A percentile compares a stretch with the other conserved stretches of the same genome.
Conservation (phyloP, 2,113 vertebrate genomes). For the Neotoma lepida region DNA sequence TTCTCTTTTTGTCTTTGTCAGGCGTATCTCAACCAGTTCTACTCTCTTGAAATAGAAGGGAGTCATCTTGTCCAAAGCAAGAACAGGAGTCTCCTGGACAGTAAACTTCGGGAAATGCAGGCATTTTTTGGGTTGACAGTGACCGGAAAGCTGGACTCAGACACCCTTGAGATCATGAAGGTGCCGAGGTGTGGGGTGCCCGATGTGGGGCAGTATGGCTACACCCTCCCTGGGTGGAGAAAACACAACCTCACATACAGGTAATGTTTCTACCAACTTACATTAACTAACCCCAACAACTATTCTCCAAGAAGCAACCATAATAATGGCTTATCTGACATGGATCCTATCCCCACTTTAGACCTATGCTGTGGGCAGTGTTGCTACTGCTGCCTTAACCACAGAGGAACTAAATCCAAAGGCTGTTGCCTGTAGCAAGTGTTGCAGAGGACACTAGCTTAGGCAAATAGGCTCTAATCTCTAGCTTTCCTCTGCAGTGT, state of each 20-base stretch:
- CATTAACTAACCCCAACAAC: background rate
- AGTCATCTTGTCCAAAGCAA: constrained; percentile 78
- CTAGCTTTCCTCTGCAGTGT: background rate
- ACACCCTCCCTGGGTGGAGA: constrained; percentile 86
- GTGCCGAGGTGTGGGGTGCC: constrained; percentile 86
- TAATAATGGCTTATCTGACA: background rate
- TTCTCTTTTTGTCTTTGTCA: constrained; percentile 60
- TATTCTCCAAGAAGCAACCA: background rate
- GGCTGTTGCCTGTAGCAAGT: background rate
- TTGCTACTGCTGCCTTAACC: background rate
- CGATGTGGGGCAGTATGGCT: constrained; percentile 84
- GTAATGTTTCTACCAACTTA: constrained; percentile 73
- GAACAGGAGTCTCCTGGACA: constrained; percentile 57
- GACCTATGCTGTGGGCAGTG: background rate
- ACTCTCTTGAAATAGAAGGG: constrained; percentile 79
- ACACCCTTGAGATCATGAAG: constrained; percentile 85
- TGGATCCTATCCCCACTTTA: background rate
- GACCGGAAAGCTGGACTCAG: constrained; percentile 83
- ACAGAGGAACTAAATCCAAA: background rate
- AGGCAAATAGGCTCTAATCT: background rate
- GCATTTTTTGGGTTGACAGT: constrained; percentile 85
- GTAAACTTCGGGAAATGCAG: constrained; percentile 87
- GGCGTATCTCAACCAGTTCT: constrained; percentile 85
- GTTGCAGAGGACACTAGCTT: background rate
- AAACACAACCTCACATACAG: constrained; percentile 86